A percentile compares a stretch with the other conserved stretches of the same genome.
Evolutionary conservation across 2,888 invertebrate genomes (phyloP).

Genomic region (Acleris laterana): DNA sequence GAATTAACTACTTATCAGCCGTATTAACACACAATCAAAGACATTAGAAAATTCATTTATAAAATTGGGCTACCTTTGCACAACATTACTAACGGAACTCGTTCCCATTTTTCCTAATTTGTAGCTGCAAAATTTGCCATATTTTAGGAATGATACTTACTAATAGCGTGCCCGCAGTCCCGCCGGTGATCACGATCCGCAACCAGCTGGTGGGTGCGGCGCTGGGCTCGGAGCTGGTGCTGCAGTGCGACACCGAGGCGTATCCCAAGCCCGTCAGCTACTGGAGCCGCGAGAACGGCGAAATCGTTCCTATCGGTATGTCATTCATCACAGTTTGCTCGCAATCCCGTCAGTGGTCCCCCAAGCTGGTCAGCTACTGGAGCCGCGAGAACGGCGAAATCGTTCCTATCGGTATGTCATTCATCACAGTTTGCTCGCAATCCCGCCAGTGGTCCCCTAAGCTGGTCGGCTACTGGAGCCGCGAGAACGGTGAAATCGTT

Average conservation of each 20-base stretch:
- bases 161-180: slow-evolving; percentile 83
- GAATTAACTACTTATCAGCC: too few relatives aligned
- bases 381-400: slow-evolving; percentile 90
- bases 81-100: too few relatives aligned
- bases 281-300: slow-evolving; percentile 91
- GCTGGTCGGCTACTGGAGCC: slow-evolving; percentile 40
- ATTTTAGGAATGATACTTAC: too few relatives aligned
- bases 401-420: slow-evolving; percentile 88
- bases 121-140: too few relatives aligned
- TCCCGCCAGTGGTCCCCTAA: too few relatives aligned
- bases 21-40: too few relatives aligned
- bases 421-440: too few relatives aligned
- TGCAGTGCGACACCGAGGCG: slow-evolving; percentile 93
- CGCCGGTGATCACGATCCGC: slow-evolving; percentile 93
- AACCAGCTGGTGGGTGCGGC: slow-evolving; percentile 93
- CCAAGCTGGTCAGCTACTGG: slow-evolving; percentile 95
- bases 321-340: slow-evolving; percentile 24
- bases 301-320: slow-evolving; percentile 91
- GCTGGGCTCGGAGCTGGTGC: slow-evolving; percentile 88
- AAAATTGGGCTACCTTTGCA: too few relatives aligned
- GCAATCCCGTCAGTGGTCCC: slow-evolving; percentile 93
- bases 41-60: too few relatives aligned
- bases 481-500: slow-evolving; percentile 89
- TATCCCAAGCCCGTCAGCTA: slow-evolving; percentile 94
- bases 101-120: too few relatives aligned